These are phyloP conservation scores for Pseudochaenichthys georgianus DNA, from an alignment of 2,797 vertebrate genomes.

Conservation along the genomic window DNA sequence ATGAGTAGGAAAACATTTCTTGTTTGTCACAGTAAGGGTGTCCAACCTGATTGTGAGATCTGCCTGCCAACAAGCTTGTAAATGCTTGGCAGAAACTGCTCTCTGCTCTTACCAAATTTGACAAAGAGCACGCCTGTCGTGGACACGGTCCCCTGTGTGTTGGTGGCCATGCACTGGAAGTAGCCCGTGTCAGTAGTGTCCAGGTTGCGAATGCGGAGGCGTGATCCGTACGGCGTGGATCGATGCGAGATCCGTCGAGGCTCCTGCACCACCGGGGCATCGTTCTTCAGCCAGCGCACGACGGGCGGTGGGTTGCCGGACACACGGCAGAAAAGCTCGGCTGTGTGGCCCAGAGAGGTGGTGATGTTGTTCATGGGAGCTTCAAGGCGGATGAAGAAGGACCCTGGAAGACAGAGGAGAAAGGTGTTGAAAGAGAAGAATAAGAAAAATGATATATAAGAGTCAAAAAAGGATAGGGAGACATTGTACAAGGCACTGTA, in stretches of 20 bases:
- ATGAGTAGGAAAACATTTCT: conserved; percentile 12
- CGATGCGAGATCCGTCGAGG: conserved; percentile 92
- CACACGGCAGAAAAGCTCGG: conserved; percentile 93
- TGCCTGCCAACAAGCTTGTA: conserved; percentile 4
- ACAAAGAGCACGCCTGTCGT: conserved; percentile 96
- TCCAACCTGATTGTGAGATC: conserved; percentile 18
- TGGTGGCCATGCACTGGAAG: conserved; percentile 96
- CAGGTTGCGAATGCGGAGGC: conserved; percentile 94
- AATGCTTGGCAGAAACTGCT: not conserved
- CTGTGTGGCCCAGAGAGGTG: conserved; percentile 93
- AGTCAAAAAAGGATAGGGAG: conserved; percentile 20
- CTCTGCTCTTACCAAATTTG: conserved; percentile 91
- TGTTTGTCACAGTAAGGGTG: conserved; percentile 16
- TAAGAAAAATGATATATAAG: conserved; percentile 22
- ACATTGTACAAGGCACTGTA: conserved; percentile 10
- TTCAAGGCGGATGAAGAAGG: conserved; percentile 90
- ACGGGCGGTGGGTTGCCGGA: conserved; percentile 90
- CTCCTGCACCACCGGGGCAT: conserved; percentile 96
- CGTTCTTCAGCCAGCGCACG: conserved; percentile 97
- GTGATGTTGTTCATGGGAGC: conserved; percentile 99
- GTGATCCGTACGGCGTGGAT: conserved; percentile 90
- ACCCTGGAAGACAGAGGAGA: conserved; percentile 67
- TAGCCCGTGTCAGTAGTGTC: conserved; percentile 99
- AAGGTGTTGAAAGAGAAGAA: not conserved
- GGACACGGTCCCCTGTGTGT: conserved; percentile 90